Base-by-base conservation (phyloP, 2,888 invertebrate species). In the Netelia fuscicornis region DNA sequence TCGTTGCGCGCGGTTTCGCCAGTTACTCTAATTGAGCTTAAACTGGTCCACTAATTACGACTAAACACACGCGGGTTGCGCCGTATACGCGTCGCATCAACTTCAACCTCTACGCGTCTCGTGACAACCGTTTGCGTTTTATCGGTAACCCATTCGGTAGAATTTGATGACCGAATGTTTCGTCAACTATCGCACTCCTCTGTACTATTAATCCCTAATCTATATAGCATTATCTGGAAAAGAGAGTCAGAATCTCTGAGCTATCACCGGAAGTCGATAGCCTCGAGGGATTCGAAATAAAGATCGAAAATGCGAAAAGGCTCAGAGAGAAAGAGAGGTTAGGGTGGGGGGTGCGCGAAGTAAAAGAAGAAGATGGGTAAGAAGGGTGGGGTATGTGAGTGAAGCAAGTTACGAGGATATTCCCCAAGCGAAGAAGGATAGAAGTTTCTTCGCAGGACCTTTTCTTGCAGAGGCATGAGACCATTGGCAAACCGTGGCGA, bases 21-120 rank as follows among this genome's bases (percentile, higher is more conserved):
- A 84, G 84, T 80, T 76, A 78, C 78, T 82, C 76, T 87, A 87
- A 89, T 89, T 89, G 89, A 87, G 86, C 70, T 62, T 68, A 83
- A 87, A 85, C 84, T 86, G 81, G 85, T 87, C 83, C 87, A 48
- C 84, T 89, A 88, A 89, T 89, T 89, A 88, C 88, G 88, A 68
- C 79, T 78, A 75, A 86, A 83, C 88, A 13, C 13, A 48, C 48
- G 13, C 11, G 77, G 42, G 58, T 17, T n/a, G 30, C 23, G 25
- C 20, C 52, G 48, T 60, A 37, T 79, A 71, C 78, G 11, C 10
- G 88, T 77, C 85, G 85, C 86, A 86, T 87, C 58, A 85, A 81
- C 86, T 84, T 81, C 78, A 80, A 65, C 13, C 67, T 37, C 62
- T 70, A 58, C 74, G 52, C 52, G 71, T 84, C 81, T 70, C 42